A percentile compares a stretch with the other conserved stretches of the same genome.
These are phyloP conservation scores for Tokudaia muenninki DNA, from an alignment of 2,797 vertebrate genomes.

Conservation along the genomic window DNA sequence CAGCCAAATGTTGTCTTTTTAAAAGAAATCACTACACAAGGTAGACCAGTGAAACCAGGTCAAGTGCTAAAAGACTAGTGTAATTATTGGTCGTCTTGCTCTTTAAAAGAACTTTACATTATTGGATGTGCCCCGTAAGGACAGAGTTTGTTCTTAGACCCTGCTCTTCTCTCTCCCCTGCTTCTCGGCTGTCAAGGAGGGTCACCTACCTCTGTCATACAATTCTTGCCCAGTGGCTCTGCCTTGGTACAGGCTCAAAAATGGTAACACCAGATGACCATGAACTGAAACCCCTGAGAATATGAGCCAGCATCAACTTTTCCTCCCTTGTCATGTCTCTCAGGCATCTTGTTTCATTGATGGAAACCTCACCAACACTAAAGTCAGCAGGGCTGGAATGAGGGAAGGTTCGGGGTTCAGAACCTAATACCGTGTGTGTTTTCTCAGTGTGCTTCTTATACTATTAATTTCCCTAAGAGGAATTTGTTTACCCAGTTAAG, in stretches of 20 bases:
- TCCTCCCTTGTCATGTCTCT: background rate
- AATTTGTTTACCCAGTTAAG: background rate
- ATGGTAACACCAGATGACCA: background rate
- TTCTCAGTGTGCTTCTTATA: background rate
- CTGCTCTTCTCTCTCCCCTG: background rate
- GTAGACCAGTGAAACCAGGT: constrained; percentile 74
- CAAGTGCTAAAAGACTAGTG: constrained; percentile 68
- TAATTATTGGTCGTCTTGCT: constrained; percentile 72
- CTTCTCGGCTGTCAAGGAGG: background rate
- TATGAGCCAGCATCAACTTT: background rate
- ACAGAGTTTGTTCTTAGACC: background rate
- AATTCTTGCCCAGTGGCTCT: background rate
- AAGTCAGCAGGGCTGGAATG: background rate
- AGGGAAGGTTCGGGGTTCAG: background rate
- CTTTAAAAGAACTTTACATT: constrained; percentile 56
- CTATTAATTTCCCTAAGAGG: background rate
- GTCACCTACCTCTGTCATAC: background rate
- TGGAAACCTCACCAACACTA: background rate
- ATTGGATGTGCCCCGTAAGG: background rate
- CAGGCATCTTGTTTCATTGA: background rate
- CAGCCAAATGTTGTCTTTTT: constrained; percentile 60
- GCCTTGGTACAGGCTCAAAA: background rate
- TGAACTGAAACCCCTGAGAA: background rate
- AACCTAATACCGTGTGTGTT: background rate
- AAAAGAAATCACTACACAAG: constrained; percentile 65